Base-by-base conservation (phyloP, 2,888 invertebrate species). In the Spodoptera picta region DNA sequence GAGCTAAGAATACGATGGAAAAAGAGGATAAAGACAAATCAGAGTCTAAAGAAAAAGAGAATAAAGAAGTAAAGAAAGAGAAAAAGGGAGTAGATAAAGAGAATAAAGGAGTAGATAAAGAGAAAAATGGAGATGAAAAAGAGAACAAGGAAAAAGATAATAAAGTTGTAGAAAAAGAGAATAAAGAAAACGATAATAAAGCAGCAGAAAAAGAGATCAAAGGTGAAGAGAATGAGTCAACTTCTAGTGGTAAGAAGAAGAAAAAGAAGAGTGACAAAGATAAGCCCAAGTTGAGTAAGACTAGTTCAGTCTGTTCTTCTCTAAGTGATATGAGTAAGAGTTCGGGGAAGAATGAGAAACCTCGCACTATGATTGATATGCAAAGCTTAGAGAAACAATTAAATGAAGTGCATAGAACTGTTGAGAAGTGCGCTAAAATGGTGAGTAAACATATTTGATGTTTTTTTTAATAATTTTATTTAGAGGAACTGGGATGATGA, bases 341-440 rank as follows among this genome's bases (percentile, higher is more conserved):
- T 0, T 89, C 90, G 53, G 78, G 66, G 1, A 84, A 82, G 31
- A 77, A 76, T 0, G 77, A 79, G 19, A 84, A 71, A n/a, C 4
- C 63, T 0, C 70, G 68, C 1, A 46, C 63, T 12, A 43, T 64
- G 72, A 64, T 93, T 63, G 86, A 95, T 81, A 74, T 91, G 76
- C 75, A 91, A 47, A 90, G 93, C 27, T 67, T 96, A 63, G 96
- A 96, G 82, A 88, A 95, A 43, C 91, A 94, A 36, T 73, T 96
- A 50, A 95, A 95, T 60, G 96, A 96, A 71, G 60, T 96, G 61
- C 90, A 91, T 47, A 81, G 96, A 53, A 86, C 95, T 53, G 79
- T 95, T 65, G 92, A 91, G 45, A 89, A 83, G 60, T 78, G 83
- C 2, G n/a, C 11, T 48, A 52, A 52, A 44, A 31, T 64, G 51